Base-by-base conservation (phyloP, 2,888 invertebrate species). In the Diloba caeruleocephala region DNA sequence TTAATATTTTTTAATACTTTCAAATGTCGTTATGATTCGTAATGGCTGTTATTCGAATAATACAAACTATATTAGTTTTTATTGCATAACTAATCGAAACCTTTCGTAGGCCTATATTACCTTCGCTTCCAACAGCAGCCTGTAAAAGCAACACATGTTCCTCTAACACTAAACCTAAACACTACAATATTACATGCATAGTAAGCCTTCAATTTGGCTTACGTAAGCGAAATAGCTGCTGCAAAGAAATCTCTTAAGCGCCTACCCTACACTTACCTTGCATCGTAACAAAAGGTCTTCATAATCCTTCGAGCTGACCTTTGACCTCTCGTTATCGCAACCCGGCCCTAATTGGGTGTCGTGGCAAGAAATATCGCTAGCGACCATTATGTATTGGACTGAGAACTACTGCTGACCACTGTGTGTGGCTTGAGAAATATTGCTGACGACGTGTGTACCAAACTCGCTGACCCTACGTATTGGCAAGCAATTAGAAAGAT, bases 301-400 rank as follows among this genome's bases (percentile, higher is more conserved):
- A 64, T 64, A 62, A 64, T 64, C 70, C 70, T 45, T 14, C 21
- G 44, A 15, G 36, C 8, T 51, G 62, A 53, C 57, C 71, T 61
- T 59, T 61, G 74, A 56, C 79, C 75, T 74, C 76, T 79, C 72
- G 76, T 80, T 80, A 79, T 75, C 74, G 74, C 50, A 25, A 48
- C 53, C 61, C 65, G 31, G 37, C 56, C 65, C 71, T 71, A 67
- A 72, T 72, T 72, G 66, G 67, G 61, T 74, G 67, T 68, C 63
- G 71, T 56, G 28, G 44, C 72, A 68, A 75, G 73, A 78, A 78
- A 74, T 74, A 69, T 72, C 31, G 50, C 67, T 10, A 21, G 36
- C 21, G 2, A 49, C 54, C 45, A 52, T 61, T 67, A 59, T 58
- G 60, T 66, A 71, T 60, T 50, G 65, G 17, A 39, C 39, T 17